Percentiles rank a stretch among this genome's conserved stretches.
These are phyloP conservation scores for Aphaenogaster floridana DNA, from an alignment of 1,140 invertebrate species.

Conservation along the genomic window DNA sequence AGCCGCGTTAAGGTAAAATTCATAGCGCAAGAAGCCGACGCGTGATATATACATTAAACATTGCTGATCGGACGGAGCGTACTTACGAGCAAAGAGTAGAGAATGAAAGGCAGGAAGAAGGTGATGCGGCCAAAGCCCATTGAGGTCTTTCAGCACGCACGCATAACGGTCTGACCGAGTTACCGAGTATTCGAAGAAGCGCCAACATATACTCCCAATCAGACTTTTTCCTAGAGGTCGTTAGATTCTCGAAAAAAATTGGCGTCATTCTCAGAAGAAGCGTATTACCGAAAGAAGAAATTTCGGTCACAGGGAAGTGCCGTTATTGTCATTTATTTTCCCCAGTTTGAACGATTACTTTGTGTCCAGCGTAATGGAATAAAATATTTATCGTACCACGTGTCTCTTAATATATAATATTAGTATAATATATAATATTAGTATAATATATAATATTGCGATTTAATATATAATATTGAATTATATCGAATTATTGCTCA, in stretches of 20 bases:
- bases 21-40: neutral
- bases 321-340: neutral
- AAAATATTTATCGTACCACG: neutral
- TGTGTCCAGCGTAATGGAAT: neutral
- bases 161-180: slow-evolving; percentile 85
- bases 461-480: neutral
- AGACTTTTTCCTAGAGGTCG: neutral
- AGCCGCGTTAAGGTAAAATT: slow-evolving; percentile 1
- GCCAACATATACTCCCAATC: neutral
- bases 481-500: neutral
- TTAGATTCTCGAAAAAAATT: slow-evolving; percentile 24
- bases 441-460: neutral
- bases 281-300: neutral
- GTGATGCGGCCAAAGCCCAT: slow-evolving; percentile 81
- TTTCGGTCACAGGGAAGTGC: neutral
- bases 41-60: neutral
- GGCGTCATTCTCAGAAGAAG: neutral
- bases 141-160: slow-evolving; percentile 81
- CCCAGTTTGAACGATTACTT: neutral
- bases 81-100: slow-evolving; percentile 28
- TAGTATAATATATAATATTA: neutral
- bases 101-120: slow-evolving; percentile 71
- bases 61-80: neutral
- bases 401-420: neutral
- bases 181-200: slow-evolving; percentile 77